Evolutionary conservation across 2,797 vertebrate species (phyloP), one percentile per base, ranked within the genome.

Genomic region (Cheirogaleus major): DNA sequence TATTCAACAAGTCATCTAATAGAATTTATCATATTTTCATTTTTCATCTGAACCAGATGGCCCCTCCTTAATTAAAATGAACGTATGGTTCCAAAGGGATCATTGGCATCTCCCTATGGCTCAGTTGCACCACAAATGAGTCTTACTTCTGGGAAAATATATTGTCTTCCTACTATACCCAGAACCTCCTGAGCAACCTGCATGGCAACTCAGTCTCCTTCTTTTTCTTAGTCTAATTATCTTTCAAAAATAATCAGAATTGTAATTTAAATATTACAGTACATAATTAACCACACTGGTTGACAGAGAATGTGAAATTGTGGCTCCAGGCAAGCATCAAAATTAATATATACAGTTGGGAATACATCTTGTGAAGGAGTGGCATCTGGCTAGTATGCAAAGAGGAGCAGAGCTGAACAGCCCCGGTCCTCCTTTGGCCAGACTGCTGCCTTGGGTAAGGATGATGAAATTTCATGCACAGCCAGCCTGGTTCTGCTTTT

Each of bases 191-290:
- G 41, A 93, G 75, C 89, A 93, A 89, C 78, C 73, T 98, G 95
- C 76, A 17, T 48, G 75, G 41, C 0, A 61, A 93, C 81, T 82
- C 91, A 17, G 45, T 52, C 78, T 89, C 65, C 73, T 94, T 63
- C 81, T 87, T 85, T 96, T 65, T 79, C 87, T 94, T 94, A 80
- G 83, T 95, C 96, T 97, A 97, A 98, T 98, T 98, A 98, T 98
- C 94, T 97, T 95, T 96, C 70, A 88, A 96, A 98, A 97, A 97
- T 97, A 97, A 98, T 97, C 97, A 97, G 91, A 98, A 90, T 96
- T 97, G 93, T 98, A 98, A 98, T 98, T 98, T 98, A 98, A 98
- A 98, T 95, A 97, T 96, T 97, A 95, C 32, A 76, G 96, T 92
- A 96, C 79, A 96, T 98, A 98, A 98, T 98, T 98, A 98, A 98